Conservation (phyloP, 1,140 invertebrate genomes). For the Aporrectodea caliginosa region DNA sequence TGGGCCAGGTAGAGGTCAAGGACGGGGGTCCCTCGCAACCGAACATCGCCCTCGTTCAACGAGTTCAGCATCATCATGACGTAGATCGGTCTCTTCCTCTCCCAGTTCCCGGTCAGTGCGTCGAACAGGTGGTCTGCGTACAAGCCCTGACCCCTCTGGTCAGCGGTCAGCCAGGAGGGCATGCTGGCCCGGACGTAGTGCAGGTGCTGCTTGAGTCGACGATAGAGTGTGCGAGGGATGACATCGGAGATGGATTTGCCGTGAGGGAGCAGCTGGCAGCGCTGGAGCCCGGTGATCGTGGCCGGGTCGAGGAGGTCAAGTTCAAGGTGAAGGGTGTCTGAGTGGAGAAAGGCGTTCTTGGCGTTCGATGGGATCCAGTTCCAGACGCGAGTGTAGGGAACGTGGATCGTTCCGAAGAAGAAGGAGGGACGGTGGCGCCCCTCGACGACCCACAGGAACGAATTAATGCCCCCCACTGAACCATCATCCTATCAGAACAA, state of each 20-base stretch:
- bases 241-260: conserved; percentile 56
- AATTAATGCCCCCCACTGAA: conserved; percentile 45
- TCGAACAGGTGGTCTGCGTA: conserved; percentile 60
- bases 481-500: conserved; percentile 34
- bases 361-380: conserved; percentile 59
- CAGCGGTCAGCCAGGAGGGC: conserved; percentile 58
- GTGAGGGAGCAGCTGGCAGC: conserved; percentile 60
- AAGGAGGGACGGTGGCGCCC: conserved; percentile 52
- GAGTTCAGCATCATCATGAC: conserved; percentile 62
- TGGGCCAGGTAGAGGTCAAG: conserved; percentile 61
- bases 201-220: conserved; percentile 58
- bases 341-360: conserved; percentile 58
- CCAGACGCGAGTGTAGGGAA: conserved; percentile 63
- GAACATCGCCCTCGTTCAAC: conserved; percentile 59
- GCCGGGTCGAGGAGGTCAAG: conserved; percentile 59
- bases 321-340: conserved; percentile 60
- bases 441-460: conserved; percentile 55
- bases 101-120: conserved; percentile 61
- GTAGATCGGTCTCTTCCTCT: conserved; percentile 61
- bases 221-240: conserved; percentile 57
- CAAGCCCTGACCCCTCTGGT: conserved; percentile 57
- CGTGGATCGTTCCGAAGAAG: conserved; percentile 64
- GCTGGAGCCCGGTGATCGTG: conserved; percentile 57
- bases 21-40: conserved; percentile 59
- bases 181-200: conserved; percentile 56